phyloP scores from a whole-genome alignment of 2,888 invertebrate genomes.

The Tethea ocularis region DNA sequence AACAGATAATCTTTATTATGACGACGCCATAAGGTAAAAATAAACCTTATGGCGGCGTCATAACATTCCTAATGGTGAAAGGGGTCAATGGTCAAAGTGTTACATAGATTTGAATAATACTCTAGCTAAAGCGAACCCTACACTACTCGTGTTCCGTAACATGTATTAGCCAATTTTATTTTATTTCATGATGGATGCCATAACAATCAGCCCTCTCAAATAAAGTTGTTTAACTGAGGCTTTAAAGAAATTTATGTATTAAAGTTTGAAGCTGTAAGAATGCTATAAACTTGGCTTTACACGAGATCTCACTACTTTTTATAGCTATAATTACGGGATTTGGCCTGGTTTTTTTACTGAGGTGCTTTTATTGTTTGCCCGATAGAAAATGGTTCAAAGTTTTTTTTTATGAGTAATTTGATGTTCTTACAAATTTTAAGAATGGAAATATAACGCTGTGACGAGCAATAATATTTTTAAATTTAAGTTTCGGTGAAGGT shows the following conservation, averaged over 20 bases:
- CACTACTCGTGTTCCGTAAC: too few relatives aligned
- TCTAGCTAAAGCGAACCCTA: too few relatives aligned
- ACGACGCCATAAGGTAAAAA: too few relatives aligned
- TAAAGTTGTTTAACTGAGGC: neutral
- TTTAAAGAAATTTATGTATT: neutral
- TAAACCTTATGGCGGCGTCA: too few relatives aligned
- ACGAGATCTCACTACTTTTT: neutral
- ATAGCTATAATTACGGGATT: constrained; percentile 3
- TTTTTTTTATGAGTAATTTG: neutral
- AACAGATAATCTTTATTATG: too few relatives aligned
- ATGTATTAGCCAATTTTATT: neutral
- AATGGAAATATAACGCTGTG: too few relatives aligned
- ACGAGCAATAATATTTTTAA: too few relatives aligned
- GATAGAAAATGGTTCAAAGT: neutral
- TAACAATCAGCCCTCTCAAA: neutral
- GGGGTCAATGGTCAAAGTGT: too few relatives aligned
- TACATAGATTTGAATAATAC: too few relatives aligned
- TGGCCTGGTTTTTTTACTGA: neutral
- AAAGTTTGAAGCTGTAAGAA: neutral
- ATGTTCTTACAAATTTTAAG: too few relatives aligned
- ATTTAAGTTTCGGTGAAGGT: too few relatives aligned
- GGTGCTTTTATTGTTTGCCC: neutral
- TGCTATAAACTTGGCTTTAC: constrained; percentile 2
- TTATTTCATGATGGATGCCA: neutral
- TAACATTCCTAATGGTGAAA: too few relatives aligned